Conservation (phyloP, 2,113 vertebrate species). For the Cyprinodon variegatus region DNA sequence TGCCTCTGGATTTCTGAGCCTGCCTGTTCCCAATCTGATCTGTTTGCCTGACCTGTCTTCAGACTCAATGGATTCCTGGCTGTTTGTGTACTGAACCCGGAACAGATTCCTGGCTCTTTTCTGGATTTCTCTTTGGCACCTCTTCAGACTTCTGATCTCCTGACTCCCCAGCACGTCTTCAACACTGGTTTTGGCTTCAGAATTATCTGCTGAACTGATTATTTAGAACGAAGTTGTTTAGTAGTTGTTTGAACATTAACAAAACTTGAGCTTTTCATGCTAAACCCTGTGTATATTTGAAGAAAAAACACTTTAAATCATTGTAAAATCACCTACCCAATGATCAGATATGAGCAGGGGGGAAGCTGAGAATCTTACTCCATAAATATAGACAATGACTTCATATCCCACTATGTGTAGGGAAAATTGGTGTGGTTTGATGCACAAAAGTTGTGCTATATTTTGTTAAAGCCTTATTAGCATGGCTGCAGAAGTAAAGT, state of each 20-base stretch:
- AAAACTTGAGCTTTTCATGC: neutral
- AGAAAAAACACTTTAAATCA: neutral
- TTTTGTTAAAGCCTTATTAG: conserved; percentile 60
- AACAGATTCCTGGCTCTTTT: too few species aligned
- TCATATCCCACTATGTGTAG: neutral
- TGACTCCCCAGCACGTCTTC: too few species aligned
- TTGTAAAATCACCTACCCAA: neutral
- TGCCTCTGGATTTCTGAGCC: too few species aligned
- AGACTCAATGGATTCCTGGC: too few species aligned
- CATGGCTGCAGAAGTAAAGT: conserved; percentile 39
- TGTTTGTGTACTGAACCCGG: too few species aligned
- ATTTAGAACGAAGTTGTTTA: too few species aligned
- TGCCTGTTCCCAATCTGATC: too few species aligned
- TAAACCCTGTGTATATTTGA: neutral
- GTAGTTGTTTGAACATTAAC: neutral
- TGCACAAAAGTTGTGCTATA: conserved; percentile 31
- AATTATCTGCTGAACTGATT: too few species aligned
- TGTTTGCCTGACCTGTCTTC: too few species aligned
- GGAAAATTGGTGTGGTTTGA: neutral
- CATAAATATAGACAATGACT: neutral
- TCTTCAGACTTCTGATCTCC: too few species aligned
- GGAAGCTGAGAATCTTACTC: neutral
- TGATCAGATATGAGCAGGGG: neutral
- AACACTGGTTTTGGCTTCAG: too few species aligned
- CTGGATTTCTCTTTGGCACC: too few species aligned